Base-by-base conservation (phyloP, 2,888 invertebrate species). In the Cephus pulcher region DNA sequence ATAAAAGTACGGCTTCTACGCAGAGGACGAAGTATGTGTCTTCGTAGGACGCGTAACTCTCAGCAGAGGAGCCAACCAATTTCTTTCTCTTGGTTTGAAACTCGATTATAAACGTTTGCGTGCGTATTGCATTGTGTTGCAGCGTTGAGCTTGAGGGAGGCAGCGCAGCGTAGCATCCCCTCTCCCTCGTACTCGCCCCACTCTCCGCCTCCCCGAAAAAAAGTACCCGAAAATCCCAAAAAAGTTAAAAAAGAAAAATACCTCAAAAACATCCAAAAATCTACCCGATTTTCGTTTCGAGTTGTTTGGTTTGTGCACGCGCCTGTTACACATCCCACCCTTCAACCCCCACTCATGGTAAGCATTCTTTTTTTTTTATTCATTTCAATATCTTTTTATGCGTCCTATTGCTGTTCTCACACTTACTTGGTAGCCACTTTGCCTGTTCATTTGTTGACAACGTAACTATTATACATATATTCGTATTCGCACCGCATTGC, bases 221-320 rank as follows among this genome's bases (percentile, higher is more conserved):
- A 82, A 84, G 74, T 80, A 79, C 75, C 82, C 78, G 79, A 82
- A 81, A 85, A 84, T 76, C 78, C 83, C 76, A 78, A 82, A 86
- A 86, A 85, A 86, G 74, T 80, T 81, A 83, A 82, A 85, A 82
- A 82, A 82, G 82, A 78, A 81, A 78, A 76, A 74, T 79, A 82
- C 82, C 85, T 85, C 86, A 84, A 87, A 87, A 85, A 83, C 84
- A 84, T 84, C 88, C 87, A 86, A 89, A 88, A 87, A 86, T 88
- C 90, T 89, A 86, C 87, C 90, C 90, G 87, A 90, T 91, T 91
- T 91, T 91, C 90, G 91, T 91, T 91, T 91, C 91, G 90, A 91
- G 91, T 91, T 91, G 90, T 91, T 91, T 91, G 91, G 91, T 91
- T 91, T 91, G 91, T 91, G 91, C 91, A 91, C 91, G 91, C 90